These are phyloP conservation scores for Dryomyza anilis DNA, from an alignment of 2,888 invertebrate species.

Conservation along the genomic window DNA sequence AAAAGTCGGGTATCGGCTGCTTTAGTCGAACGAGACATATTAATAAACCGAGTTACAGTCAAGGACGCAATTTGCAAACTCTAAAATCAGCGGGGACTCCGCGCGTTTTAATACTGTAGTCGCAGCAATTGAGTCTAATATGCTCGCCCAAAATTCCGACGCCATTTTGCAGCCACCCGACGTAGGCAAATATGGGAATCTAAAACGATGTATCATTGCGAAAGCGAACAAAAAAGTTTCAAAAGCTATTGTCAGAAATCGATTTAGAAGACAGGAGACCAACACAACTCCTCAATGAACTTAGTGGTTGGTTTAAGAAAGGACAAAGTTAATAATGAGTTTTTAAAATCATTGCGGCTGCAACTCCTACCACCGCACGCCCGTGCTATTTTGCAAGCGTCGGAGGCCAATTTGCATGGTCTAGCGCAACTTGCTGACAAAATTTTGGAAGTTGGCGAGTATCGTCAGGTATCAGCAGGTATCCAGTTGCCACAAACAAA, in stretches of 20 bases:
- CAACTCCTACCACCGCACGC: neutral
- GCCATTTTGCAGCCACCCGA: conserved; percentile 34
- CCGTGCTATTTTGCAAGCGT: neutral
- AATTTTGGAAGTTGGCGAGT: neutral
- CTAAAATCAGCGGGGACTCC: conserved; percentile 35
- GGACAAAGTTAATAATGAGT: neutral
- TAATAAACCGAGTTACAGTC: too few relatives aligned
- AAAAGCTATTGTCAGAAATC: conserved; percentile 30
- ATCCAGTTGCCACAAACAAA: neutral
- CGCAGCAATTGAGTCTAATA: conserved; percentile 34
- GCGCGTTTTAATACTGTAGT: conserved; percentile 41
- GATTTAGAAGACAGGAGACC: conserved; percentile 33
- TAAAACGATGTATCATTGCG: conserved; percentile 30
- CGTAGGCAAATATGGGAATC: conserved; percentile 32
- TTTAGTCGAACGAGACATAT: too few relatives aligned
- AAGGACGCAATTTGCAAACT: conserved; percentile 39
- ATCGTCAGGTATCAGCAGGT: neutral
- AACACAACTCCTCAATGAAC: neutral
- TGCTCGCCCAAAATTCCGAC: conserved; percentile 34
- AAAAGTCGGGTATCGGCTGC: too few relatives aligned
- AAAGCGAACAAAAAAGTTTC: conserved; percentile 34
- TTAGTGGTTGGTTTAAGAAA: neutral
- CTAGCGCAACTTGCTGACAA: too few relatives aligned
- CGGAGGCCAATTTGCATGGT: neutral
- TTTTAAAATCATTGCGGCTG: neutral